Conservation (phyloP, 37 sponge, comb jelly and placozoan species). For the Halichondria panicea region DNA sequence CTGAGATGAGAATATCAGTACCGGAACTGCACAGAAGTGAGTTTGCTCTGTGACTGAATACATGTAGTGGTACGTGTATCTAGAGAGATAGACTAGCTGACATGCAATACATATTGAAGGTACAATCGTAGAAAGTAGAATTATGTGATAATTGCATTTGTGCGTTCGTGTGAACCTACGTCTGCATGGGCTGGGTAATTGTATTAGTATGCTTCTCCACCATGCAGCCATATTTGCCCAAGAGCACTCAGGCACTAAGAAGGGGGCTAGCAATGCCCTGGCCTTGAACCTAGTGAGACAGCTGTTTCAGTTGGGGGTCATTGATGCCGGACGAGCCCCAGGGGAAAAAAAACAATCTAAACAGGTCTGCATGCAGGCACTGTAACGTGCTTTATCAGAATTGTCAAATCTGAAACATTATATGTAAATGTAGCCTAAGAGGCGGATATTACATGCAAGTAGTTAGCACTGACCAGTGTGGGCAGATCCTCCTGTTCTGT, state of each 20-base stretch:
- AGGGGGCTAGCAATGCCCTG: conserved; percentile 51
- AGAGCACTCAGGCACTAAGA: conserved; percentile 74
- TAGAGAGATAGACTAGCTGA: too few relatives aligned
- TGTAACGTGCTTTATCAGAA: too few relatives aligned
- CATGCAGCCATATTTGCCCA: conserved; percentile 38
- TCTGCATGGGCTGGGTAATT: too few relatives aligned
- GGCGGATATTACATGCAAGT: too few relatives aligned
- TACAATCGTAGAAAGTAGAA: too few relatives aligned
- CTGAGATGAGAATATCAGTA: conserved; percentile 58
- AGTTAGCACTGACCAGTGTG: too few relatives aligned
- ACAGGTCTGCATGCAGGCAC: conserved; percentile 5
- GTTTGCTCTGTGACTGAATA: background rate
- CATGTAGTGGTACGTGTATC: too few relatives aligned
- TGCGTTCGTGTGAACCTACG: too few relatives aligned
- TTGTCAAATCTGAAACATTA: background rate
- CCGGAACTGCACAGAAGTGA: conserved; percentile 48
- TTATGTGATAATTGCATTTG: too few relatives aligned
- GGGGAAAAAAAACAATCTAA: conserved; percentile 37
- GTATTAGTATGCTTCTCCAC: background rate
- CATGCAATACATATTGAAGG: too few relatives aligned
- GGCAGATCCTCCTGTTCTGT: too few relatives aligned
- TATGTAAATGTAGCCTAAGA: background rate
- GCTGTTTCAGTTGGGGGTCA: conserved; percentile 73
- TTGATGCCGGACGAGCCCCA: conserved; percentile 43
- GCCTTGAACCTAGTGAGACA: conserved; percentile 67